phyloP scores from a whole-genome alignment of 2,113 vertebrate genomes.

The Semicossyphus pulcher region DNA sequence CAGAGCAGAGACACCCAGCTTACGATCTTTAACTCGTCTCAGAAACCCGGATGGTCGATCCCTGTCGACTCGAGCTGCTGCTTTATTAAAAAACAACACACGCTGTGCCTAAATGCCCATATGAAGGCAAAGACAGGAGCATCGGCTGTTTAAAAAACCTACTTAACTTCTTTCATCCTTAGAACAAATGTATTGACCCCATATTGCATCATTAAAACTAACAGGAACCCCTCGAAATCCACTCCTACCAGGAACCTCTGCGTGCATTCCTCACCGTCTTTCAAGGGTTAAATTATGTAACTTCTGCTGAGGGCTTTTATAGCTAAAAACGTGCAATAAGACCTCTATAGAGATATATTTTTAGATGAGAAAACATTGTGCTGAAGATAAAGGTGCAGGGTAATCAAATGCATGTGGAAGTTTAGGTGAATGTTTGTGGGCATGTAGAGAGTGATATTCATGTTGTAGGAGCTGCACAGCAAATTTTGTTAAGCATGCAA shows the following conservation, averaged over 20 bases:
- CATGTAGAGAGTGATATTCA: too few species aligned
- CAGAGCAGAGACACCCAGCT: conserved; percentile 68
- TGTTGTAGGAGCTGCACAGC: too few species aligned
- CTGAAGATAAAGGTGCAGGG: too few species aligned
- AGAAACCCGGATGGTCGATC: conserved; percentile 36
- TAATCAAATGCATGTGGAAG: not conserved
- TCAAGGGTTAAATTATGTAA: conserved; percentile 27
- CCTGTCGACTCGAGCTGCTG: conserved; percentile 41
- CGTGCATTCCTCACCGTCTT: too few species aligned
- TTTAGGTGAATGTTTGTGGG: not conserved
- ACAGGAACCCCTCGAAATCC: not conserved
- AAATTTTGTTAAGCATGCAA: too few species aligned
- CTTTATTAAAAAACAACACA: conserved; percentile 76
- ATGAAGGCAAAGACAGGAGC: conserved; percentile 23
- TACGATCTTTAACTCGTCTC: conserved; percentile 73
- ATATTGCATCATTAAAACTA: not conserved
- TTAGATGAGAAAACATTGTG: too few species aligned
- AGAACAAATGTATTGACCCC: not conserved
- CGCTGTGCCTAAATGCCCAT: conserved; percentile 14
- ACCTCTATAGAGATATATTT: not conserved
- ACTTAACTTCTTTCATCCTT: not conserved
- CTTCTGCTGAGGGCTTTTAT: not conserved
- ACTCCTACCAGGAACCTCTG: not conserved
- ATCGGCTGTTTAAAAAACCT: not conserved
- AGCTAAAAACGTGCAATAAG: not conserved